These are phyloP conservation scores for Anguilla anguilla DNA, from an alignment of 2,797 vertebrate genomes.

Conservation along the genomic window DNA sequence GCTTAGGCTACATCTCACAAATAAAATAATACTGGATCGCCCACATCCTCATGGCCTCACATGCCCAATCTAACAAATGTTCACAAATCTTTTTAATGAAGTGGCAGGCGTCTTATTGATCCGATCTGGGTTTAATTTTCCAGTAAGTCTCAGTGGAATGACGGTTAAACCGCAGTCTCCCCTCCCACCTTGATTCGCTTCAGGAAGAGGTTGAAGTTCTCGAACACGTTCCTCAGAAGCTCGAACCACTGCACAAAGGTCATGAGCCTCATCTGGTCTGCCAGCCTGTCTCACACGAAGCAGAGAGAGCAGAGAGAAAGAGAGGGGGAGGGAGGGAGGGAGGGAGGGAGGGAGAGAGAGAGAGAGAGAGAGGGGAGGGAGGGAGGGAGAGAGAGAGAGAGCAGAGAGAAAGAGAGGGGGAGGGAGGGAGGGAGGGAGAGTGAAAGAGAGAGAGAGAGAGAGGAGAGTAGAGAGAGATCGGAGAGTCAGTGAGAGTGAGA, in stretches of 20 bases:
- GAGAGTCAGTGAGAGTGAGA: too few relatives aligned
- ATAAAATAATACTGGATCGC: background rate
- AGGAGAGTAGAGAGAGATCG: too few relatives aligned
- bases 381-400: too few relatives aligned
- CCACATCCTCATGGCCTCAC: background rate
- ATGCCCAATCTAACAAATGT: background rate
- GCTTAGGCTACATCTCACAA: background rate
- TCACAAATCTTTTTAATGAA: too few relatives aligned
- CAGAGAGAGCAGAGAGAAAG: background rate
- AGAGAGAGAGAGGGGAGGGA: too few relatives aligned
- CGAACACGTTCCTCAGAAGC: conserved; percentile 85
- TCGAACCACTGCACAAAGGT: conserved; percentile 85
- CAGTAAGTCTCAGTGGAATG: background rate
- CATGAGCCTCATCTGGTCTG: conserved; percentile 89
- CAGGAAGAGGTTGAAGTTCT: conserved; percentile 87
- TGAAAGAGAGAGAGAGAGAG: too few relatives aligned
- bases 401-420: too few relatives aligned
- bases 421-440: too few relatives aligned
- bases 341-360: too few relatives aligned
- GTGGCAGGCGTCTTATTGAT: background rate
- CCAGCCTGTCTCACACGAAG: conserved; percentile 73
- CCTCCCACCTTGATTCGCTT: conserved; percentile 86
- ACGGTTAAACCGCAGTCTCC: background rate
- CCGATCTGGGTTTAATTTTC: background rate
- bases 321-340: too few relatives aligned